Conservation (phyloP, 2,113 vertebrate species). For the Myotis lucifugus region DNA sequence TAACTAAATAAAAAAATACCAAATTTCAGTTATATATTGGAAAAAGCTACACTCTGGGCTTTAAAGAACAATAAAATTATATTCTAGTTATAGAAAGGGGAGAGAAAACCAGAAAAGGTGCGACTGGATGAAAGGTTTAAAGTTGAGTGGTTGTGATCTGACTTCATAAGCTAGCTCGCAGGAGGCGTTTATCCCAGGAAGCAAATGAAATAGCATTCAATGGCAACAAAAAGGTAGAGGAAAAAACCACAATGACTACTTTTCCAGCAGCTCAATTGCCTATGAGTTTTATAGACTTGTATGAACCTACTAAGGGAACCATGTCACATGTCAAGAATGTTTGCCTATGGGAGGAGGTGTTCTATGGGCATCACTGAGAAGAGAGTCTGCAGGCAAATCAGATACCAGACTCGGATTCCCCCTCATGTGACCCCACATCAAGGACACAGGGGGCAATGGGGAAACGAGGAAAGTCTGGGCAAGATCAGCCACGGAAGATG, state of each 20-base stretch:
- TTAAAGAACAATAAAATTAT: neutral
- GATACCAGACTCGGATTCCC: neutral
- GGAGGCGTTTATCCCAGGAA: neutral
- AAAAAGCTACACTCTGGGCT: neutral
- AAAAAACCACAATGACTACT: neutral
- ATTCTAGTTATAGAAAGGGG: neutral
- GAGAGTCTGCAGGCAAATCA: neutral
- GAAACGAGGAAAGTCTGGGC: neutral
- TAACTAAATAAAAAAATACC: slow-evolving; percentile 84
- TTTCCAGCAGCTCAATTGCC: neutral
- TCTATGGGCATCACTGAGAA: neutral
- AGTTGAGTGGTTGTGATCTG: neutral
- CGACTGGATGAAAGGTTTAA: neutral
- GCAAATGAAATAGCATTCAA: neutral
- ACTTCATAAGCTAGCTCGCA: neutral
- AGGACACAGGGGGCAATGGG: neutral
- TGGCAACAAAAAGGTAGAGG: neutral
- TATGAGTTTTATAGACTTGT: neutral
- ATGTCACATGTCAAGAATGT: neutral
- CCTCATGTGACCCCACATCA: neutral
- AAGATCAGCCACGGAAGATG: too few species aligned
- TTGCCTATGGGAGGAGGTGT: neutral
- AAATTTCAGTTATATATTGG: neutral
- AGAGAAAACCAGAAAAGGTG: neutral
- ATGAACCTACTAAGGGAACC: neutral